Percentiles rank a stretch among this genome's conserved stretches.
Conservation (phyloP, 1,140 invertebrate species). For the Conus ventricosus region DNA sequence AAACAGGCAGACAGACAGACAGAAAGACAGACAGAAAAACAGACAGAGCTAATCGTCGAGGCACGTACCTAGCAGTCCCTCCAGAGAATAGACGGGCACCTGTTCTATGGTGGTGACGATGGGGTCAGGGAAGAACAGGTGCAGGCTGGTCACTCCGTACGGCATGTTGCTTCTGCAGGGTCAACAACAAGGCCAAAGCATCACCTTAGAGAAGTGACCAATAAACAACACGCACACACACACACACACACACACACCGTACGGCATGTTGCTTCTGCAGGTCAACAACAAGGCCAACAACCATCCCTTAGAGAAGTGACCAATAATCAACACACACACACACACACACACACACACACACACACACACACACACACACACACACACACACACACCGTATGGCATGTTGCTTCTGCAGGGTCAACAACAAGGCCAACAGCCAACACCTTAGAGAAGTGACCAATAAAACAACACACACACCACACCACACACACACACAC, state of each 20-base stretch:
- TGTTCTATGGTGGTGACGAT: conserved; percentile 48
- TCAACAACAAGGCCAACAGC: not conserved
- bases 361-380: not conserved
- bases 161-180: not conserved
- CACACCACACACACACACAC: not conserved
- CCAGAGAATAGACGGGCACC: conserved; percentile 44
- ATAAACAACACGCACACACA: not conserved
- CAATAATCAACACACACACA: not conserved
- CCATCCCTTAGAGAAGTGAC: not conserved
- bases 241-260: not conserved
- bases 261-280: not conserved
- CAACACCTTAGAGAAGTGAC: not conserved
- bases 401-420: not conserved
- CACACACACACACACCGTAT: not conserved
- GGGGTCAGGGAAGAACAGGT: conserved; percentile 49
- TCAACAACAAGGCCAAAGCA: not conserved
- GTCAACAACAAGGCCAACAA: not conserved
- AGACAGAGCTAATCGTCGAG: too few relatives aligned
- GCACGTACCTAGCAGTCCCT: conserved; percentile 44
- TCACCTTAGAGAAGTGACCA: not conserved
- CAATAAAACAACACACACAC: not conserved
- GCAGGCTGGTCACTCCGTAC: conserved; percentile 18
- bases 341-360: not conserved
- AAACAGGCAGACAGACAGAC: too few relatives aligned
- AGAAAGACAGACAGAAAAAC: not conserved